Conservation (phyloP, 2,888 invertebrate genomes). For the Eumerus sabulonum region DNA sequence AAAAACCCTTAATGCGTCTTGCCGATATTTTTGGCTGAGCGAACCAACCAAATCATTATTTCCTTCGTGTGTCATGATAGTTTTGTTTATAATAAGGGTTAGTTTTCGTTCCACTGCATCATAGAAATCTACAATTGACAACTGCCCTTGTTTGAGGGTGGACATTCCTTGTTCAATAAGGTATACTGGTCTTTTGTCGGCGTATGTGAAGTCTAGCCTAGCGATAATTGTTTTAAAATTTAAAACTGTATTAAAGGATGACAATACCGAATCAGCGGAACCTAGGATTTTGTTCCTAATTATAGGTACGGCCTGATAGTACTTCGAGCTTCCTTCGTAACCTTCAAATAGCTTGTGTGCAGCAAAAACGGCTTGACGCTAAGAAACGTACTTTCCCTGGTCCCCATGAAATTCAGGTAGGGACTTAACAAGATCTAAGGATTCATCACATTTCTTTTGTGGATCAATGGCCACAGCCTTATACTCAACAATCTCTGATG, state of each 20-base stretch:
- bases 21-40: slow-evolving; percentile 42
- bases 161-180: slow-evolving; percentile 32
- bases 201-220: slow-evolving; percentile 34
- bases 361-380: slow-evolving; percentile 46
- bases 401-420: slow-evolving; percentile 26
- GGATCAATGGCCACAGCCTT: slow-evolving; percentile 3
- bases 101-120: slow-evolving; percentile 30
- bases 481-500: slow-evolving; percentile 9
- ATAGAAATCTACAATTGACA: slow-evolving; percentile 32
- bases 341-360: slow-evolving; percentile 44
- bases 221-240: slow-evolving; percentile 28
- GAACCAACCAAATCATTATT: slow-evolving; percentile 23
- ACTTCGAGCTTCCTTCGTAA: slow-evolving; percentile 40
- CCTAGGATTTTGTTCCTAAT: slow-evolving; percentile 21
- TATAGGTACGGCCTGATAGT: slow-evolving; percentile 51
- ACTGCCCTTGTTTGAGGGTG: slow-evolving; percentile 41
- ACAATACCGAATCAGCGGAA: slow-evolving; percentile 32
- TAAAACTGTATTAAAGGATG: slow-evolving; percentile 25
- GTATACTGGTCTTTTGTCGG: slow-evolving; percentile 30
- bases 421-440: slow-evolving; percentile 4
- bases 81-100: slow-evolving; percentile 38
- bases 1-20: slow-evolving; percentile 30
- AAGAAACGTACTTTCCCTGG: slow-evolving; percentile 29
- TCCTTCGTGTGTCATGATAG: slow-evolving; percentile 34
- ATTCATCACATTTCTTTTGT: not conserved